phyloP scores from a whole-genome alignment of 30 jellyfish, hydroid and myxozoan genomes.

The Aurelia coerulea region DNA sequence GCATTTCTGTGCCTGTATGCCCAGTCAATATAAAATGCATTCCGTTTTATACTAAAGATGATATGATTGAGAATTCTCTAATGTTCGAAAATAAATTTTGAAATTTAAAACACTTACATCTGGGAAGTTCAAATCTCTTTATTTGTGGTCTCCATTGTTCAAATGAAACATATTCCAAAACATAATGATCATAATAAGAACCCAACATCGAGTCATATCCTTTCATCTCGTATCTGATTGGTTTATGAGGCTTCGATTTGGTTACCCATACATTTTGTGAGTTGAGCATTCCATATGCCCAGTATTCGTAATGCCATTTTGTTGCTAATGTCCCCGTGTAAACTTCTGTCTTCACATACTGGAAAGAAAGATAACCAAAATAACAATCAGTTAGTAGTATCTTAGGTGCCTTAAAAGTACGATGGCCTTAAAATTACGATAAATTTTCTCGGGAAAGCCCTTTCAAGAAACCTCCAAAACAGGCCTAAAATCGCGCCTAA shows the following conservation, averaged over 20 bases:
- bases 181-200: constrained; percentile 96
- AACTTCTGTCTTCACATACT: constrained; percentile 91
- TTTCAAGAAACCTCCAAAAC: too few species aligned
- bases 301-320: constrained; percentile 92
- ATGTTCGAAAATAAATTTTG: too few species aligned
- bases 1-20: too few species aligned
- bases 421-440: too few species aligned
- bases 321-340: constrained; percentile 96
- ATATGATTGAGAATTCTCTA: too few species aligned
- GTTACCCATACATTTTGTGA: constrained; percentile 96
- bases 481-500: too few species aligned
- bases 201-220: constrained; percentile 98
- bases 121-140: constrained; percentile 64
- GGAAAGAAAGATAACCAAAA: not conserved
- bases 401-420: too few species aligned
- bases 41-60: too few species aligned
- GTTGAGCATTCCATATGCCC: constrained; percentile 96
- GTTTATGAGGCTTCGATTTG: constrained; percentile 89
- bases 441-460: too few species aligned
- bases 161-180: constrained; percentile 84
- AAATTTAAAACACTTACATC: constrained; percentile 33
- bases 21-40: too few species aligned
- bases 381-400: not conserved
- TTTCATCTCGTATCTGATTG: constrained; percentile 95
- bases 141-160: constrained; percentile 89